Evolutionary conservation across 1,140 invertebrate genomes (phyloP), one percentile per base, ranked within the genome.

Genomic region (Bradynema listronoti): DNA sequence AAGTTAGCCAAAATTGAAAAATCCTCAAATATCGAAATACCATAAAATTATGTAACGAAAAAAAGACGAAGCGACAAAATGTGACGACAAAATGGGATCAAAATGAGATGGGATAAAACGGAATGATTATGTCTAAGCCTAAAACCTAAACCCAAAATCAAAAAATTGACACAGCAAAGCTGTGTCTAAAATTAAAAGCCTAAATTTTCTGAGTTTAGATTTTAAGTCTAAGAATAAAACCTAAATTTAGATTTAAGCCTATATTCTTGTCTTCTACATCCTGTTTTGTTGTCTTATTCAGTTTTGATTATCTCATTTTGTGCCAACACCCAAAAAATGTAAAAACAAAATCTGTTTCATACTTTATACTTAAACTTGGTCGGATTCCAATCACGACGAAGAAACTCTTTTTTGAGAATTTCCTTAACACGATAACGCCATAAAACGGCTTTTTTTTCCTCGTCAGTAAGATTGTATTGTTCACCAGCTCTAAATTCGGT

Each of bases 341-440:
- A 39, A 39, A 39, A 39, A 39, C 36, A 19, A 39, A 19, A 11
- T 11, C 11, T 39, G 19, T 39, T 11, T 39, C 49, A 34, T 14
- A 73, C 71, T 66, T 76, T 76, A 58, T 77, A 77, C 43, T 78
- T 78, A 51, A 71, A 76, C 33, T 66, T 78, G 46, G 73, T 56
- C 4, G 74, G 74, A 59, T 77, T 68, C 55, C 49, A 77, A 34
- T 77, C 75, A 25, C 74, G 63, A 22, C 74, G 63, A 0, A 77
- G 34, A 46, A 76, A 78, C 56, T 77, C 74, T 34, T 77, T 77
- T 59, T 77, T 77, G 19, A 77, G 64, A 58, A 78, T 77, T 53
- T 77, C 76, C 55, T 77, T 77, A 25, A 78, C 76, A 9, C 76
- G 41, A 51, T 77, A 77, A 36, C 73, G 71, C 73, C 72, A 75